A percentile compares a stretch with the other conserved stretches of the same genome.
phyloP scores from a whole-genome alignment of 1,140 invertebrate genomes.

The Heliconius himera region DNA sequence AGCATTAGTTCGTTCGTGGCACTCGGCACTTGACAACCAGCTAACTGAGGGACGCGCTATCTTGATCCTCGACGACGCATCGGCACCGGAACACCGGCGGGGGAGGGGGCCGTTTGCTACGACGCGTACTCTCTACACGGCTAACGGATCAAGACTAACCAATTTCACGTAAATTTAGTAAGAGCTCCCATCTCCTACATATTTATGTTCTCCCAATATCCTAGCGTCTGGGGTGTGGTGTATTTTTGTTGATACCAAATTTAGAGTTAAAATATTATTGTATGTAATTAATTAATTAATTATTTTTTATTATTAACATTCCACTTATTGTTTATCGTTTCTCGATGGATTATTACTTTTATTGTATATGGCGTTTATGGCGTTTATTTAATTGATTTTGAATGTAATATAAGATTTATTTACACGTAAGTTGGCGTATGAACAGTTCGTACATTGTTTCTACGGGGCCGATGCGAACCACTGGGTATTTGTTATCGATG shows the following conservation, averaged over 20 bases:
- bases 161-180: slow-evolving; percentile 39
- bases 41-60: slow-evolving; percentile 75
- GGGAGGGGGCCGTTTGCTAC: slow-evolving; percentile 52
- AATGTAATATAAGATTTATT: slow-evolving; percentile 80
- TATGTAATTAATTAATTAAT: not conserved
- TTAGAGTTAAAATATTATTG: slow-evolving; percentile 53
- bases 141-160: slow-evolving; percentile 59
- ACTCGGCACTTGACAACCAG: slow-evolving; percentile 82
- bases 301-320: slow-evolving; percentile 73
- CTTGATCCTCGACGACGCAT: slow-evolving; percentile 69
- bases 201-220: slow-evolving; percentile 47
- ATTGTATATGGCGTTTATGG: slow-evolving; percentile 64
- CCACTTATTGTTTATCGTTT: slow-evolving; percentile 75
- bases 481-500: slow-evolving; percentile 75
- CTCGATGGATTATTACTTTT: slow-evolving; percentile 62
- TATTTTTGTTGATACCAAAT: slow-evolving; percentile 77
- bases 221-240: slow-evolving; percentile 64
- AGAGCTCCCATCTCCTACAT: slow-evolving; percentile 62
- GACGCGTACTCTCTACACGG: slow-evolving; percentile 47
- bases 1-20: slow-evolving; percentile 81
- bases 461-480: slow-evolving; percentile 73
- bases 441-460: slow-evolving; percentile 66
- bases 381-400: slow-evolving; percentile 73
- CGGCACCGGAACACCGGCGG: slow-evolving; percentile 48
- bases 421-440: slow-evolving; percentile 77